These are phyloP conservation scores for Dromas ardeola DNA, from an alignment of 2,113 vertebrate genomes.

Conservation along the genomic window DNA sequence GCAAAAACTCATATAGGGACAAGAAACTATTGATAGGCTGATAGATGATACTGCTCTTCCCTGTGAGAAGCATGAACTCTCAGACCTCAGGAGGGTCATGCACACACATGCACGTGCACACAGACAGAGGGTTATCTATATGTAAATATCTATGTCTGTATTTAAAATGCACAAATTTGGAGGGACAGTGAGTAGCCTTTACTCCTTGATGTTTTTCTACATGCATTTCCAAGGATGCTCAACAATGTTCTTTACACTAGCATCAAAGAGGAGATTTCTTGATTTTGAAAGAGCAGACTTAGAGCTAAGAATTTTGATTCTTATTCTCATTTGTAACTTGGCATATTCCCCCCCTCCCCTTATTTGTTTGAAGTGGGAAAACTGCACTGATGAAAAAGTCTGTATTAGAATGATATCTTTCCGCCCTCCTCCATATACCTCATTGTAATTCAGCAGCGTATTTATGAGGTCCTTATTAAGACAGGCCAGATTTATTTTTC, in stretches of 20 bases:
- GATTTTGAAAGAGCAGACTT: background rate
- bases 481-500: constrained; percentile 53
- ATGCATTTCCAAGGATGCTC: background rate
- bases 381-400: background rate
- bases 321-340: background rate
- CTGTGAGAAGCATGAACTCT: constrained; percentile 34
- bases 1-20: background rate
- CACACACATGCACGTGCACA: background rate
- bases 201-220: background rate
- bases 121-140: background rate
- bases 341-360: background rate
- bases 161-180: constrained; percentile 38
- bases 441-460: constrained; percentile 32
- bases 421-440: background rate
- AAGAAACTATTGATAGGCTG: background rate
- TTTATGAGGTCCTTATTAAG: constrained; percentile 64
- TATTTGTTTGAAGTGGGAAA: constrained; percentile 2
- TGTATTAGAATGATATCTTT: background rate
- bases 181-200: background rate
- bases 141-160: background rate
- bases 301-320: background rate
- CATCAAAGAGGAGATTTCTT: background rate
- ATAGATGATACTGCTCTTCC: background rate
- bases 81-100: background rate
- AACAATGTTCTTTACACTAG: background rate